Conservation (phyloP, 2,113 vertebrate genomes). For the Phylloscopus whistleri region DNA sequence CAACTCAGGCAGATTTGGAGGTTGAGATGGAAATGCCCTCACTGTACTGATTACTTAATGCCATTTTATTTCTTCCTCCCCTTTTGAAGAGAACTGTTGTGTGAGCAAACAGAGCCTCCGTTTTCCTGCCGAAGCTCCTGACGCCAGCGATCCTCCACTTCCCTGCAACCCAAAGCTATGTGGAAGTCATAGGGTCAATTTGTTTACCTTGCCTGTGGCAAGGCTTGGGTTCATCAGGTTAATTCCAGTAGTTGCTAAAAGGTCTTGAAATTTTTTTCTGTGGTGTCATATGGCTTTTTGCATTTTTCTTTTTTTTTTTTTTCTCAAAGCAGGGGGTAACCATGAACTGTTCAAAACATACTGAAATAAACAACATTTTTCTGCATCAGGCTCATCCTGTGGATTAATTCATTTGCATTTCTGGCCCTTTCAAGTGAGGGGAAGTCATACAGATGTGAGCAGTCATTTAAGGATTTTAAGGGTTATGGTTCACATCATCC, state of each 20-base stretch:
- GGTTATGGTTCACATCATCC: not conserved
- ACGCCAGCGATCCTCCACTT: slow-evolving; percentile 1
- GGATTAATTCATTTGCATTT: slow-evolving; percentile 59
- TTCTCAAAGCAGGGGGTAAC: not conserved
- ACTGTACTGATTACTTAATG: not conserved
- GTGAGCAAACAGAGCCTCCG: not conserved
- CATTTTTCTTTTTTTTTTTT: not conserved
- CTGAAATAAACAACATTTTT: slow-evolving; percentile 48
- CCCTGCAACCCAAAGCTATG: not conserved
- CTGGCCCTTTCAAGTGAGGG: slow-evolving; percentile 23
- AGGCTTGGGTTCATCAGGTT: slow-evolving; percentile 38
- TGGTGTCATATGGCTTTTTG: slow-evolving; percentile 23
- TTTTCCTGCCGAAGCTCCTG: slow-evolving; percentile 14
- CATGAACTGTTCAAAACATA: slow-evolving; percentile 43
- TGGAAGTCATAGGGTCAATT: slow-evolving; percentile 46
- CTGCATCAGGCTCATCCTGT: slow-evolving; percentile 32
- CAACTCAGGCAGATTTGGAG: not conserved
- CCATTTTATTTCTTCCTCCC: not conserved
- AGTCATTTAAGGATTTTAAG: not conserved
- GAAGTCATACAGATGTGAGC: slow-evolving; percentile 18
- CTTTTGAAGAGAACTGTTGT: slow-evolving; percentile 45
- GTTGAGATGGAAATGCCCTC: not conserved
- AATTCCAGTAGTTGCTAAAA: slow-evolving; percentile 34
- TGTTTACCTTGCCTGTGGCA: slow-evolving; percentile 54
- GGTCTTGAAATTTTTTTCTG: not conserved